Base-by-base conservation (phyloP, 1,140 invertebrate genomes). In the Triops longicaudatus region DNA sequence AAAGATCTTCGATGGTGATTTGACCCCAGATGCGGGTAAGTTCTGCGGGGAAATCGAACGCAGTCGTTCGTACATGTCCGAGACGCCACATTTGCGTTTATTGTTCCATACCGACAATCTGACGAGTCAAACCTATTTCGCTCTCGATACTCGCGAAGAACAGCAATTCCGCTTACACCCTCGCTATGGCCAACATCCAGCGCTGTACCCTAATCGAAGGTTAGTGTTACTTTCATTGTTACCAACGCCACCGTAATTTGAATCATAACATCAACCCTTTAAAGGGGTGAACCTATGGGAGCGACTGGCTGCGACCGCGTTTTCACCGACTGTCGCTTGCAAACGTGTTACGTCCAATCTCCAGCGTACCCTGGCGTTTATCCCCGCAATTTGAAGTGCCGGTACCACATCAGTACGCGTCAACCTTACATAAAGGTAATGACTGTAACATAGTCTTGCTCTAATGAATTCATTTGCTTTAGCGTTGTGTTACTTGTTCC, bases 31-130 rank as follows among this genome's bases (percentile, higher is more conserved):
- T 78, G 91, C 92, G 0, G 94, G 94, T 4, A 89, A 93, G 77
- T 97, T 95, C 83, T 97, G 94, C 83, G 94, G 94, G 0, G 94
- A 97, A 83, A 94, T 92, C 17, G 95, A 97, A 81, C 94, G 95
- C 80, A 92, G 93, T 0, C 93, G 96, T 84, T 95, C 93, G 6
- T 96, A 96, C 86, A 96, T 96, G 81, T 96, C 94, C 14, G 94
- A 97, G 85, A 96, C 94, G 12, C 94, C 91, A 81, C 93, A 94
- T 84, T 94, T 97, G 11, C 93, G 93, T 82, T 89, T 97, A 37
- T 87, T 95, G 71, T 96, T 96, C 85, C 92, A 94, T 83, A 91
- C 92, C 27, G 93, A 96, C 82, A 95, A 95, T 83, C 96, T 95
- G 85, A 95, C 93, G 1, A 92, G 96, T 83, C 93, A 96, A 83